phyloP scores from a whole-genome alignment of 1,140 invertebrate genomes.

The Kradibia gibbosae region DNA sequence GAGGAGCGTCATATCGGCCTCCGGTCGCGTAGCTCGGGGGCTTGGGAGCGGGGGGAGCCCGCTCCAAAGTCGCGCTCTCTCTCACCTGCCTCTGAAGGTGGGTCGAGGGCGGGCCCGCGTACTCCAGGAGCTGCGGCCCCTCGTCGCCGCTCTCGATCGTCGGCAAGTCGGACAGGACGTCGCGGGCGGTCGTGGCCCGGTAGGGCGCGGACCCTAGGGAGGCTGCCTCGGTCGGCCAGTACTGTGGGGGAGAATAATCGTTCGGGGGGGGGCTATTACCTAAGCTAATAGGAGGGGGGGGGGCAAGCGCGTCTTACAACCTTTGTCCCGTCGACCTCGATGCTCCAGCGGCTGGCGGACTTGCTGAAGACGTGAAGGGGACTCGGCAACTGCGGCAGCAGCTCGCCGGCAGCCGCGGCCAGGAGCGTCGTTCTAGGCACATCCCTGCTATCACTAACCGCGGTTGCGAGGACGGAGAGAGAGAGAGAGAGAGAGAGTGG shows the following conservation, averaged over 20 bases:
- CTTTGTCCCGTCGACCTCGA: conserved; percentile 82
- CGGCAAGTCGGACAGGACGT: conserved; percentile 88
- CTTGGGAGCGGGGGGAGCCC: too few relatives aligned
- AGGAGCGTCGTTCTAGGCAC: conserved; percentile 85
- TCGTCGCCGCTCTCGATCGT: conserved; percentile 82
- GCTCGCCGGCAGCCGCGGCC: conserved; percentile 86
- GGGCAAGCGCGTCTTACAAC: too few relatives aligned
- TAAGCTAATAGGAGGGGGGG: too few relatives aligned
- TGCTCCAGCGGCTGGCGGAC: conserved; percentile 78
- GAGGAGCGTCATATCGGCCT: too few relatives aligned
- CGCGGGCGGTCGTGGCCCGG: conserved; percentile 82
- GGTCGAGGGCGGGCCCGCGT: conserved; percentile 80
- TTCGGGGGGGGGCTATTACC: too few relatives aligned
- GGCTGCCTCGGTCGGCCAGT: too few relatives aligned
- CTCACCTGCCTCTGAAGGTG: conserved; percentile 83
- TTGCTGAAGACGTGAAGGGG: conserved; percentile 85
- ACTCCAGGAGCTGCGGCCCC: conserved; percentile 82
- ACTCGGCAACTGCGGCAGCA: conserved; percentile 84
- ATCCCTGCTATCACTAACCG: too few relatives aligned
- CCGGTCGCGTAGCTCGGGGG: too few relatives aligned
- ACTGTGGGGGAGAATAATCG: too few relatives aligned
- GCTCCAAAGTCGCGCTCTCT: too few relatives aligned
- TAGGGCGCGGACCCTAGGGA: conserved; percentile 83
- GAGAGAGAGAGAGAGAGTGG: too few relatives aligned
- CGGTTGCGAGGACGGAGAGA: too few relatives aligned